Base-by-base conservation (phyloP, 2,113 vertebrate genomes). In the Astur gentilis region DNA sequence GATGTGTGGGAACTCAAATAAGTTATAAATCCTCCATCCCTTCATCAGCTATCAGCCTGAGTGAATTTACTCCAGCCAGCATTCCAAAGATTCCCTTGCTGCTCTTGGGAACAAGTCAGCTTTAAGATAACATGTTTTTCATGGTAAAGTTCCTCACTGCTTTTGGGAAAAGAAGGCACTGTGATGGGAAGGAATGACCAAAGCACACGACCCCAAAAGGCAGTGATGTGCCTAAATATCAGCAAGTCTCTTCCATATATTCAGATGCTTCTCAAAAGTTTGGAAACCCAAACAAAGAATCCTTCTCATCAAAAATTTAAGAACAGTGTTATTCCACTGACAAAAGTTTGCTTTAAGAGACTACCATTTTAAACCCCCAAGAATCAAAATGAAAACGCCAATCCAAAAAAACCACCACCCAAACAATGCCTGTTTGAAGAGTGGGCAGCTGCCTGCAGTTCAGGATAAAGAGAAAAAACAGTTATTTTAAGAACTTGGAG, bases 1-100 rank as follows among this genome's bases (percentile, higher is more conserved):
- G 98, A 99, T 98, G 70, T 98, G 99, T 98, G 97, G 96, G 95
- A 97, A 97, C 97, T 98, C 98, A 97, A 98, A 92, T 97, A 98
- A 98, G 96, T 95, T 89, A 98, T 98, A 98, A 98, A 98, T 98
- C 93, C 97, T 93, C 19, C 91, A 97, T 86, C 95, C 97, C 93
- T 97, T 98, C 98, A 98, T 98, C 97, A 97, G 90, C 96, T 67
- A 93, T 97, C 98, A 98, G 91, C 95, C 83, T 31, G 87, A 95
- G 96, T 96, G 96, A 97, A 98, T 98, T 98, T 98, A 98, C 95
- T 85, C 95, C 95, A 97, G 91, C 82, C 94, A 96, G 97, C 89
- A 69, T 69, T 97, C 97, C 97, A 98, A 89, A 91, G 91, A 89
- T 93, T 97, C 96, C 89, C 42, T 87, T 47, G 21, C 93, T 97